A percentile compares a stretch with the other conserved stretches of the same genome.
phyloP scores from a whole-genome alignment of 2,888 invertebrate genomes.

The Theodoxus fluviatilis region DNA sequence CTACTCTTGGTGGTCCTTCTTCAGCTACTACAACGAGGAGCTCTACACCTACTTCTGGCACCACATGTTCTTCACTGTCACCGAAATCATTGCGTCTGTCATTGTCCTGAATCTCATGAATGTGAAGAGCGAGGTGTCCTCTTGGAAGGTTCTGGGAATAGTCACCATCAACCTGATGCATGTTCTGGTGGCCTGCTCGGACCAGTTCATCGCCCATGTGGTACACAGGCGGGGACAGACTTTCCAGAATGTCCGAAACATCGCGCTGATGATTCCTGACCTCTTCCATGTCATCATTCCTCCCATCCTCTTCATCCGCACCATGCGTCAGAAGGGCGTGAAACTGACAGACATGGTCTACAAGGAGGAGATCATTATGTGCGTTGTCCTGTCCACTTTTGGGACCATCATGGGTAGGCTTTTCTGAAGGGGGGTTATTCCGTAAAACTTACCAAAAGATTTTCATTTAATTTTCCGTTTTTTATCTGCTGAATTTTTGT shows the following conservation, averaged over 20 bases:
- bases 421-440: slow-evolving; percentile 33
- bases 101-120: slow-evolving; percentile 58
- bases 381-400: slow-evolving; percentile 53
- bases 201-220: slow-evolving; percentile 61
- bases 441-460: too few species aligned
- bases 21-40: slow-evolving; percentile 63
- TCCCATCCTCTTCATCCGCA: slow-evolving; percentile 55
- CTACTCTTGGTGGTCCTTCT: slow-evolving; percentile 64
- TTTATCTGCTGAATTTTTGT: too few species aligned
- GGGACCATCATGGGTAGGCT: slow-evolving; percentile 50
- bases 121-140: slow-evolving; percentile 42
- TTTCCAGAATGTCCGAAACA: slow-evolving; percentile 58
- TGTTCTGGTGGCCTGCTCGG: slow-evolving; percentile 56
- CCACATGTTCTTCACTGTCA: slow-evolving; percentile 61
- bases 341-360: slow-evolving; percentile 57
- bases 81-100: slow-evolving; percentile 56
- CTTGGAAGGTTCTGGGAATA: slow-evolving; percentile 60
- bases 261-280: slow-evolving; percentile 62
- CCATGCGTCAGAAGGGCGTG: slow-evolving; percentile 53
- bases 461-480: too few species aligned
- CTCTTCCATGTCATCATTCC: slow-evolving; percentile 70
- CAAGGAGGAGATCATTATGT: slow-evolving; percentile 62
- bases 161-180: slow-evolving; percentile 59
- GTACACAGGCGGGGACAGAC: slow-evolving; percentile 47
- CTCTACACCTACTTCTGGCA: slow-evolving; percentile 59